A percentile compares a stretch with the other conserved stretches of the same genome.
Conservation (phyloP, 2,113 vertebrate genomes). For the Boulengeromyrus knoepffleri region DNA sequence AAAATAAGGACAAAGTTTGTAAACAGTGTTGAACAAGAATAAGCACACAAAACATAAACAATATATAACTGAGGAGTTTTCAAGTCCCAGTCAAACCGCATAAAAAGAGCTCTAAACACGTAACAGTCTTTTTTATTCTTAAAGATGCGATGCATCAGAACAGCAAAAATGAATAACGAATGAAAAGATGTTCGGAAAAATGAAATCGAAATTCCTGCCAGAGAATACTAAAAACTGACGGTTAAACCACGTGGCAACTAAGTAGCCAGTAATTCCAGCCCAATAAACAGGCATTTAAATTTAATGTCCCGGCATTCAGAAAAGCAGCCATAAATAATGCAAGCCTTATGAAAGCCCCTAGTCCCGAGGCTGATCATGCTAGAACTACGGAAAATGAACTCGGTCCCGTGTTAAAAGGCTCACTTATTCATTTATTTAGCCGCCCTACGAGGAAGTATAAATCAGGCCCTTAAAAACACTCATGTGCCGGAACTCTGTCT, state of each 20-base stretch:
- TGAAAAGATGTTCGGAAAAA: background rate
- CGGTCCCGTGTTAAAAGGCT: background rate
- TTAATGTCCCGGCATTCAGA: slow-evolving; percentile 22
- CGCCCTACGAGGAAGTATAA: background rate
- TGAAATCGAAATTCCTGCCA: background rate
- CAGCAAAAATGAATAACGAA: background rate
- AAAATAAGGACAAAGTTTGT: background rate
- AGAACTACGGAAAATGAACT: background rate
- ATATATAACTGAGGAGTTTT: too few relatives aligned
- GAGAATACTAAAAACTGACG: background rate
- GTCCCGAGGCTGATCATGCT: background rate
- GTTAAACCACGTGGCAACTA: background rate
- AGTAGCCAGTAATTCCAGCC: slow-evolving; percentile 2
- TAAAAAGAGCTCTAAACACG: background rate
- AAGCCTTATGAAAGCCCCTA: slow-evolving; percentile 7
- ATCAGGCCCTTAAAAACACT: background rate
- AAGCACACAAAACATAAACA: background rate
- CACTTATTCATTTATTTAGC: background rate
- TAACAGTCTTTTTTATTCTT: background rate
- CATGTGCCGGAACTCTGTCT: background rate
- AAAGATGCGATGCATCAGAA: background rate
- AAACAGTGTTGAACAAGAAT: background rate
- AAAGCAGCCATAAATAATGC: slow-evolving; percentile 23
- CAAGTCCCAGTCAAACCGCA: background rate
- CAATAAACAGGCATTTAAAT: slow-evolving; percentile 25